phyloP scores from a whole-genome alignment of 2,888 invertebrate species.

The Chrysodeixis includens region DNA sequence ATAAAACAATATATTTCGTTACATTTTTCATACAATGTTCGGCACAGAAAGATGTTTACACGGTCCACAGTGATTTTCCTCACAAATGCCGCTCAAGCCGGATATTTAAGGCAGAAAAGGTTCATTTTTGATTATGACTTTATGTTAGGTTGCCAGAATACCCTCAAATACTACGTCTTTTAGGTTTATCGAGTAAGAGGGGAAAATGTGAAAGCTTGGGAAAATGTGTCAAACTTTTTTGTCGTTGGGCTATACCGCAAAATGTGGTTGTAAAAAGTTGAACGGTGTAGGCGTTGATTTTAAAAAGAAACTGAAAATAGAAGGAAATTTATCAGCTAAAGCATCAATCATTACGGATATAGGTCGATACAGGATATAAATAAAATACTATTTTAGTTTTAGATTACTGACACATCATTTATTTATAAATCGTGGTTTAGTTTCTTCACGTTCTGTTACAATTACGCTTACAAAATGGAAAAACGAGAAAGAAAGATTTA shows the following conservation, averaged over 20 bases:
- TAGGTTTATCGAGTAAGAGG: slow-evolving; percentile 4
- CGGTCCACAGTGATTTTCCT: background rate
- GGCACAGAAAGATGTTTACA: background rate
- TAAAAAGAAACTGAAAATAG: too few species aligned
- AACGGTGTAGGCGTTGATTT: too few species aligned
- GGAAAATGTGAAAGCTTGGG: background rate
- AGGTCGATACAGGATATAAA: too few species aligned
- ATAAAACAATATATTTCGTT: background rate
- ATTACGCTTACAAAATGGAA: too few species aligned
- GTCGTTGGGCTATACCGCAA: background rate
- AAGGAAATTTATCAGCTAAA: too few species aligned
- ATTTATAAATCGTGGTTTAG: too few species aligned
- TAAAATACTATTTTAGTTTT: too few species aligned
- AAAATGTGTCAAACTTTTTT: background rate
- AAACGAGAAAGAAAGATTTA: too few species aligned
- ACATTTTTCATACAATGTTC: background rate
- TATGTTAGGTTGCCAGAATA: background rate
- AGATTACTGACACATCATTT: too few species aligned
- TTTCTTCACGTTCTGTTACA: too few species aligned
- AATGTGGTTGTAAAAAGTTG: background rate
- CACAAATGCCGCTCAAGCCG: background rate
- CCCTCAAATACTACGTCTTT: background rate
- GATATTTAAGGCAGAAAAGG: background rate
- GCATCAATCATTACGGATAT: too few species aligned
- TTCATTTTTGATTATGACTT: background rate